Base-by-base conservation (phyloP, 2,888 invertebrate species). In the Gastracanthus pulcherrimus region DNA sequence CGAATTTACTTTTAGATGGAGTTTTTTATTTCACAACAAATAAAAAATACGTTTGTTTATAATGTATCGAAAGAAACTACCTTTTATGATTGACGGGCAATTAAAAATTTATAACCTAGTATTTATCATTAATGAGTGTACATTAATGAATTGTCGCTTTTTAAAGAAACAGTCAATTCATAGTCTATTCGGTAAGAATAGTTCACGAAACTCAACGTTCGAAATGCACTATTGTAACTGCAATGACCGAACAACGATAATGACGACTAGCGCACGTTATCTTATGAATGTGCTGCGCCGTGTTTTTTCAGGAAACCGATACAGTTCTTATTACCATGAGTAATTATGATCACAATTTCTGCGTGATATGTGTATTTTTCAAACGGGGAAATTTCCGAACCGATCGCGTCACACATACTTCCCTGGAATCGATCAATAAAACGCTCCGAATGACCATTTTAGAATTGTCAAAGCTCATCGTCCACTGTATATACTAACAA, bases 281-380 rank as follows among this genome's bases (percentile, higher is more conserved):
- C 71, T 71, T 71, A 36, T 13, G 36, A 60, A 51, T 58, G 45
- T 13, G 3, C 51, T 7, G 45, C 7, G 45, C 9, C 3, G 2
- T n/a, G 48, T 36, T 60, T 67, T 69, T 70, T 74, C 66, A 66
- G 36, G 45, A 67, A 72, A 48, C 45, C 9, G 45, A 74, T 55
- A 64, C 26, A 3, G 51, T 80, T 80, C 80, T 76, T 26, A 80
- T 75, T 70, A 66, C 26, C 71, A 64, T 80, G 76, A 80, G 76
- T 76, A 80, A 80, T 71, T 76, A 64, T 11, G 19, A 76, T 26
- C 38, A 34, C 41, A 55, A 45, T 70, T 70, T 34, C 36, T 64
- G 9, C n/a, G n/a, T n/a, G n/a, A n/a, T n/a, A n/a, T n/a, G n/a
- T n/a, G n/a, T 26, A 67, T 58, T 66, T 74, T 67, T 45, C 71